Evolutionary conservation across 2,797 vertebrate genomes (phyloP).

Genomic region (Setipinna tenuifilis): DNA sequence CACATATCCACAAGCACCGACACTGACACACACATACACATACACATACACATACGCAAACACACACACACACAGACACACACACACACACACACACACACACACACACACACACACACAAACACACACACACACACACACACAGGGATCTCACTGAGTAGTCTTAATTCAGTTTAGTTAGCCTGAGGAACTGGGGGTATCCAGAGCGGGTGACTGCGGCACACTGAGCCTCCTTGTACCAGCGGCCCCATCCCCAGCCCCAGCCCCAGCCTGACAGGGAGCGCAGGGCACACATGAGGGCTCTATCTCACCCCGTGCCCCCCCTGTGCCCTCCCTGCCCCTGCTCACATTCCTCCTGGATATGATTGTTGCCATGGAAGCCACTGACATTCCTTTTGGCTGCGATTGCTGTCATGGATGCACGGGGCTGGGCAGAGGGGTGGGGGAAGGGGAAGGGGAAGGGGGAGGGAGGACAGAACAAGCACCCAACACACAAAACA

Average conservation of each 20-base stretch:
- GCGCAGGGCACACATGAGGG: slow-evolving; percentile 40
- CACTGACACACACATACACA: not conserved
- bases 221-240: not conserved
- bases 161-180: not conserved
- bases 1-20: too few species aligned
- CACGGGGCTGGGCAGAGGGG: not conserved
- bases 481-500: not conserved
- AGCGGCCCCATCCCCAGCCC: not conserved
- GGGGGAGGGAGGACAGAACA: not conserved
- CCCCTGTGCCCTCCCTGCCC: not conserved
- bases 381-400: not conserved
- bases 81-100: too few species aligned
- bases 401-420: not conserved
- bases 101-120: too few species aligned
- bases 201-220: not conserved
- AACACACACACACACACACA: not conserved
- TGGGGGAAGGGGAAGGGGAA: not conserved
- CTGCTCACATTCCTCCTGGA: slow-evolving; percentile 44
- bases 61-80: too few species aligned
- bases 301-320: slow-evolving; percentile 17
- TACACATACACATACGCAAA: not conserved
- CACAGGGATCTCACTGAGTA: not conserved
- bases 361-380: slow-evolving; percentile 35
- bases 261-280: not conserved
- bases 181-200: not conserved